Base-by-base conservation (phyloP, 2,797 vertebrate species). In the Myripristis jacobus region DNA sequence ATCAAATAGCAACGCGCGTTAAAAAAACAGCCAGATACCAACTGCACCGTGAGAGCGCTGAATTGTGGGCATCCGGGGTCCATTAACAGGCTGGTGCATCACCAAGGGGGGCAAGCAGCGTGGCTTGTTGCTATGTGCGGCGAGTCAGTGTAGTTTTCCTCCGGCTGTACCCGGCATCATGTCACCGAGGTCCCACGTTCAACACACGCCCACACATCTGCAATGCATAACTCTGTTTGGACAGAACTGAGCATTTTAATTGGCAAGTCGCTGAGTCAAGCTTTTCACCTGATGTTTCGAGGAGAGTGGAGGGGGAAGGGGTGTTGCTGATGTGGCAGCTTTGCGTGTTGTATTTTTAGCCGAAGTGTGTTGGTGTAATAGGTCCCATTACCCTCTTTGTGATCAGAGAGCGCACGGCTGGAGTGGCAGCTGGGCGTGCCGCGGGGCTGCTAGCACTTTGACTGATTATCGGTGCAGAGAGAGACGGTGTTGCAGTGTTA, bases 391-490 rank as follows among this genome's bases (percentile, higher is more conserved):
- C 67, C 76, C 77, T 83, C 63, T 74, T 61, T 84, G 87, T 83
- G 90, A 89, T 85, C 80, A 57, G 75, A 73, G 80, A 72, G 65
- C n/a, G 76, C 67, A 21, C 12, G 47, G 67, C 64, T 61, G 69
- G 78, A 82, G 80, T 78, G 78, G 85, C 85, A 85, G 86, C 85
- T 81, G 91, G 91, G 89, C 24, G 89, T 86, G 88, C 80, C 82
- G 65, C 15, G 0, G 76, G 79, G 85, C 87, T 51, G 79, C 77
- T 31, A 61, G 82, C 84, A 84, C 87, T 90, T 75, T 89, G 89
- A 90, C 80, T 88, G 90, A 92, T 92, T 92, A 92, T 90, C 84
- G 27, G 76, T 62, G 81, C 80, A 73, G 86, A 0, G 64, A 75
- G 76, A 68, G 81, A 85, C 75, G 88, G 88, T 78, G 88, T 89